Base-by-base conservation (phyloP, 2,888 invertebrate species). In the Tuta absoluta region DNA sequence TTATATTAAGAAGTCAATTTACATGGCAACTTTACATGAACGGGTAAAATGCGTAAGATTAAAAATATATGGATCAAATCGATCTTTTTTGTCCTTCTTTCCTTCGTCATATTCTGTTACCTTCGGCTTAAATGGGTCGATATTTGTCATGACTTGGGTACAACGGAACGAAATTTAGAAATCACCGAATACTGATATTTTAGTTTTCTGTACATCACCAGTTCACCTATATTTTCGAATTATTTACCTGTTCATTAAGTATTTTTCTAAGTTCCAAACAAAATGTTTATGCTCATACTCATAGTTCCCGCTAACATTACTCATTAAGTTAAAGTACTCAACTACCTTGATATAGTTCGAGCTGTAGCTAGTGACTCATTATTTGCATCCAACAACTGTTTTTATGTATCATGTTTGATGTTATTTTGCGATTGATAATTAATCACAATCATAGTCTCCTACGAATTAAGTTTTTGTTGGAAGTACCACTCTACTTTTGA, bases 371-470 rank as follows among this genome's bases (percentile, higher is more conserved):
- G n/a, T 56, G 56, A 56, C 28, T 56, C 56, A 56, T 56, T 56
- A 14, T 53, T 33, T 33, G 28, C 56, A 56, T 24, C 56, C 33
- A 14, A 53, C 51, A 23, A 5, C 10, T 24, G 21, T 53, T 53
- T 53, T 53, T 53, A 14, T 14, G 21, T 11, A 14, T 53, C 12
- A 3, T 8, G 33, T 33, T 33, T 56, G 4, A 33, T 8, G 14
- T 17, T 33, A 17, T 56, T 5, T 33, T 10, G 17, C 21, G 10
- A 58, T n/a, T 37, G 24, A 21, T 21, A 58, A 58, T 58, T 21
- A 58, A 58, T 58, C 58, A 37, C 38, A 58, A 58, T 58, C 38
- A 58, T 14, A 58, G 21, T 4, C 21, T 58, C 58, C 11, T 17
- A 21, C 19, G 5, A 12, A 38, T 19, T 58, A 58, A 11, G 37